phyloP scores from a whole-genome alignment of 1,140 invertebrate species.

The Musca vetustissima region DNA sequence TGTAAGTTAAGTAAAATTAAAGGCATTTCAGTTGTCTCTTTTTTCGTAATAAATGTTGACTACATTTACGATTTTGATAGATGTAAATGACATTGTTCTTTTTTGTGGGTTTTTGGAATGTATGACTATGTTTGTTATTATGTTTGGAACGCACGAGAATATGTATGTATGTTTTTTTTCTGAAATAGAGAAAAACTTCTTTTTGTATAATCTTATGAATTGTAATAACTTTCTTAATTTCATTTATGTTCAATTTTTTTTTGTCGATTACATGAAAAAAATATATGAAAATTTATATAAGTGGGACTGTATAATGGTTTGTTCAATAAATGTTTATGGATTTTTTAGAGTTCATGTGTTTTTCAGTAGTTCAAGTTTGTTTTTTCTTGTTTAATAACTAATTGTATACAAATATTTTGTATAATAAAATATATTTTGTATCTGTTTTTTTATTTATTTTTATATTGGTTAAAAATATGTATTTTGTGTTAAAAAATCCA shows the following conservation, averaged over 20 bases:
- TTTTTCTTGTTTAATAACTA: constrained; percentile 8
- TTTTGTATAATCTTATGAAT: neutral
- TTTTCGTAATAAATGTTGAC: too few species aligned
- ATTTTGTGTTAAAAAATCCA: constrained; percentile 10
- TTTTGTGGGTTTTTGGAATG: neutral
- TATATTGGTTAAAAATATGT: neutral
- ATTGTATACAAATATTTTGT: constrained; percentile 21
- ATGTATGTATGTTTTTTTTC: neutral
- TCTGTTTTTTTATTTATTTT: neutral
- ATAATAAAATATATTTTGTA: constrained; percentile 20
- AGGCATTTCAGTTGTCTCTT: neutral
- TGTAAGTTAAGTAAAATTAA: neutral
- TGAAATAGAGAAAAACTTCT: neutral
- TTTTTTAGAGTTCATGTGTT: neutral
- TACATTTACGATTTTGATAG: neutral
- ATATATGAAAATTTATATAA: neutral
- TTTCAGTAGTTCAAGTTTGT: too few species aligned
- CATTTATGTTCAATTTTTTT: too few species aligned
- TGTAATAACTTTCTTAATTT: too few species aligned
- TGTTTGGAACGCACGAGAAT: neutral
- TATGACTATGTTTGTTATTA: too few species aligned
- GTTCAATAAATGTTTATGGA: neutral
- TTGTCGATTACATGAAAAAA: constrained; percentile 5
- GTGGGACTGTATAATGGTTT: neutral
- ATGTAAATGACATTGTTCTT: neutral